Evolutionary conservation across 2,888 invertebrate species (phyloP).

Genomic region (Perithous albicinctus): DNA sequence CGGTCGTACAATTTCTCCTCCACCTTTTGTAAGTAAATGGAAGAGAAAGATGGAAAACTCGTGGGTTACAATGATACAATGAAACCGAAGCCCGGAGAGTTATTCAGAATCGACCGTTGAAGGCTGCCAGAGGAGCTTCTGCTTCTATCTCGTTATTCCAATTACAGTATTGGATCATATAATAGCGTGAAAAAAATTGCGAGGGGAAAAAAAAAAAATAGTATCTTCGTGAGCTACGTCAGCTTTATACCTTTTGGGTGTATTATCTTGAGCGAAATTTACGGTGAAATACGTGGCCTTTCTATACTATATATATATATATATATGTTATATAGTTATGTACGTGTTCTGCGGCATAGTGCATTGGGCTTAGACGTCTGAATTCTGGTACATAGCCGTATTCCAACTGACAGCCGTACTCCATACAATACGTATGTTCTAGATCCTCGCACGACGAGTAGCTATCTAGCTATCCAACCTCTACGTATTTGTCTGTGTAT

Average conservation of each 20-base stretch:
- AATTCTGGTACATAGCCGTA: conserved; percentile 30
- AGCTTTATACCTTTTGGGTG: background rate
- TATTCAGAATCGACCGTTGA: conserved; percentile 25
- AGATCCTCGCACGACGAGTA: conserved; percentile 48
- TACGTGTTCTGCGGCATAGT: background rate
- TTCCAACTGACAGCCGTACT: conserved; percentile 21
- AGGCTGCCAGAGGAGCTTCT: background rate
- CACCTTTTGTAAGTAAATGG: background rate
- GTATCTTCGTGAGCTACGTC: background rate
- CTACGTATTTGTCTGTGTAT: conserved; percentile 63
- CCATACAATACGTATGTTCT: conserved; percentile 43
- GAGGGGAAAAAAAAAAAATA: background rate
- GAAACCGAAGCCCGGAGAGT: conserved; percentile 42
- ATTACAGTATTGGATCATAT: conserved; percentile 40
- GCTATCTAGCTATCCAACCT: conserved; percentile 31
- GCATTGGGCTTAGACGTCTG: conserved; percentile 16
- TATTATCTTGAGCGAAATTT: conserved; percentile 8
- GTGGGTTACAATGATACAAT: conserved; percentile 47
- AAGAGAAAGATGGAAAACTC: conserved; percentile 30
- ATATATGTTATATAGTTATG: background rate
- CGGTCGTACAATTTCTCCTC: conserved; percentile 6
- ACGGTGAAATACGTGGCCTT: background rate
- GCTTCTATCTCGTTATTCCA: conserved; percentile 41
- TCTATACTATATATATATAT: conserved; percentile 3
- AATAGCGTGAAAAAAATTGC: conserved; percentile 18